A percentile compares a stretch with the other conserved stretches of the same genome.
These are phyloP conservation scores for Dipodomys spectabilis DNA, from an alignment of 2,113 vertebrate genomes.

Conservation along the genomic window DNA sequence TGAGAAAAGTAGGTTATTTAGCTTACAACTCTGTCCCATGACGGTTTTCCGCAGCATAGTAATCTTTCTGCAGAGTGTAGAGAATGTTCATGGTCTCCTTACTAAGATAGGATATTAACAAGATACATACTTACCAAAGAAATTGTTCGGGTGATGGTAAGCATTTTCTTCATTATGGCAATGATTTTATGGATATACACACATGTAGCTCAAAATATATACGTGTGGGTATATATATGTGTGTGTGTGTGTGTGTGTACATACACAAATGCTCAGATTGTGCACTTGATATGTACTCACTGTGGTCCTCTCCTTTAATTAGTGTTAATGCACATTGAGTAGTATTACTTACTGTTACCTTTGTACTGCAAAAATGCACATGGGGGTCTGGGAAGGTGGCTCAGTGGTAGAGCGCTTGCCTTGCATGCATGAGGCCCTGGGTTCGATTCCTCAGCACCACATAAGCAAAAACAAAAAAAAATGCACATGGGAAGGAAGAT, in stretches of 20 bases:
- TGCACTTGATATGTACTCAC: background rate
- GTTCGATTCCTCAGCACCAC: too few relatives aligned
- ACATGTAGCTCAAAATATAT: background rate
- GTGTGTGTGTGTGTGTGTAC: too few relatives aligned
- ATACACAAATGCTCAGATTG: background rate
- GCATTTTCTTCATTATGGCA: background rate
- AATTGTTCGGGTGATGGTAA: background rate
- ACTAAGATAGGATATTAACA: background rate
- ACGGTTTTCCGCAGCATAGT: background rate
- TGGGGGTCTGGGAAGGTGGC: too few relatives aligned
- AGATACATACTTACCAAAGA: background rate
- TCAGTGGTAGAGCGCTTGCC: too few relatives aligned
- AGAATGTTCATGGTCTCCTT: background rate
- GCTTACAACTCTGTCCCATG: background rate
- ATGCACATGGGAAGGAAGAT: background rate
- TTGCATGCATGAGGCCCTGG: too few relatives aligned
- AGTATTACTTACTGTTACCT: background rate
- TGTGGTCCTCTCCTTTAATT: background rate
- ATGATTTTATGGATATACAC: background rate
- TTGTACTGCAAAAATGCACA: too few relatives aligned
- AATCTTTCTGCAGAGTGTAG: background rate
- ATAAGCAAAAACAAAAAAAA: too few relatives aligned
- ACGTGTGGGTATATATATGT: too few relatives aligned
- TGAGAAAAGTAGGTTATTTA: conserved; percentile 4
- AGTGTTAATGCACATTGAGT: background rate